phyloP scores from a whole-genome alignment of 1,140 invertebrate species.

The Dryas iulia region DNA sequence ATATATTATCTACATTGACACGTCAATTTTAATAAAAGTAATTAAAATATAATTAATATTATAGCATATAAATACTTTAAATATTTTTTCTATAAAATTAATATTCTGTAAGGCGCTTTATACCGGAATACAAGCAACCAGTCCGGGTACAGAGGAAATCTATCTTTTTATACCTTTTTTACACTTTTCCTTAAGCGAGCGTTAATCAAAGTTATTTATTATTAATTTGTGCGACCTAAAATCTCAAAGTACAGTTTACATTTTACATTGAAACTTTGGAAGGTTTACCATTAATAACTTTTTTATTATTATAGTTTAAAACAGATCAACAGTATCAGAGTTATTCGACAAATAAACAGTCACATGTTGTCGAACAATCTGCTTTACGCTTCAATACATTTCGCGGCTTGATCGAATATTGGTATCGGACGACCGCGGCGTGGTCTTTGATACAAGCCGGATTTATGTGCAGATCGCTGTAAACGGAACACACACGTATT shows the following conservation, averaged over 20 bases:
- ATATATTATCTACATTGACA: too few relatives aligned
- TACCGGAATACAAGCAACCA: too few relatives aligned
- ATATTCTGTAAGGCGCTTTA: too few relatives aligned
- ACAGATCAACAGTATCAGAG: neutral
- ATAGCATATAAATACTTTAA: too few relatives aligned
- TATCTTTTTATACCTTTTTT: too few relatives aligned
- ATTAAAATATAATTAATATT: too few relatives aligned
- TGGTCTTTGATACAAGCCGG: conserved; percentile 9
- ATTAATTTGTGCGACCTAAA: too few relatives aligned
- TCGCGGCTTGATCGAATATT: conserved; percentile 15
- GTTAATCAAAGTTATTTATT: too few relatives aligned
- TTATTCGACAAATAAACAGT: neutral
- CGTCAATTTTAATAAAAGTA: too few relatives aligned
- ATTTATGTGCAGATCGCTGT: conserved; percentile 6
- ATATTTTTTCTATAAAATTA: too few relatives aligned
- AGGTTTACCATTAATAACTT: neutral
- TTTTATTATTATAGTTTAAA: neutral
- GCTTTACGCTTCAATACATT: conserved; percentile 23
- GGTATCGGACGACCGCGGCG: conserved; percentile 4
- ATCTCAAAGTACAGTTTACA: neutral
- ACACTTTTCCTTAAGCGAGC: too few relatives aligned
- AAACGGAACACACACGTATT: neutral
- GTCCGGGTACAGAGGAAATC: too few relatives aligned
- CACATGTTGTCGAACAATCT: conserved; percentile 21
- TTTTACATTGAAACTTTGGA: neutral